Base-by-base conservation (phyloP, 1,140 invertebrate genomes). In the Ruditapes philippinarum region DNA sequence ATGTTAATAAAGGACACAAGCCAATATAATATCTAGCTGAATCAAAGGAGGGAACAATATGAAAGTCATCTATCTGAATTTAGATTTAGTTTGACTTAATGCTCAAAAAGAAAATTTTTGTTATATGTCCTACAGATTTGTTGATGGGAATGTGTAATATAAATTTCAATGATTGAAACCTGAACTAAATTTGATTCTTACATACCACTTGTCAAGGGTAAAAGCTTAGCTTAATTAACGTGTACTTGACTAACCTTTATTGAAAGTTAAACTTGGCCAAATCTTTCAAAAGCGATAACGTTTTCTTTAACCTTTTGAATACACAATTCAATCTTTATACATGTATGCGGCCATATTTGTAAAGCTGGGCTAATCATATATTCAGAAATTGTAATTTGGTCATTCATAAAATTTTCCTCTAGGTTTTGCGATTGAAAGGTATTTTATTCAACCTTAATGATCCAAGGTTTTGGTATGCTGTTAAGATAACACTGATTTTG, bases 361-460 rank as follows among this genome's bases (percentile, higher is more conserved):
- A 86, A 76, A 86, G 74, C 70, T 25, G 45, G 73, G 73, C 36
- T 76, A 60, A 78, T 78, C 31, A 62, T 62, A 22, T 65, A 86
- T 78, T 86, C 84, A 86, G 51, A 19, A 42, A 57, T 31, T 57
- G 70, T 60, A 76, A 86, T 78, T 86, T 76, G 84, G 51, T 62
- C 84, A 86, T 86, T 86, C 84, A 86, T 86, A 86, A 86, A 86
- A 85, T 38, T 65, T 65, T 85, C 51, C 7, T 68, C 33, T 28
- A 45, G 49, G 11, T 73, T 85, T 85, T 68, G 3, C 38, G n/a
- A 68, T 40, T 45, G 38, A 62, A 40, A 45, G 60, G 36, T 68
- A 54, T 49, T 51, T 51, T 57, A 78, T n/a, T 78, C 25, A 54
- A 54, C 74, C 1, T 17, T 51, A 54, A 40, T 51, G 28, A 78